Base-by-base conservation (phyloP, 2,888 invertebrate genomes). In the Philonicus albiceps region DNA sequence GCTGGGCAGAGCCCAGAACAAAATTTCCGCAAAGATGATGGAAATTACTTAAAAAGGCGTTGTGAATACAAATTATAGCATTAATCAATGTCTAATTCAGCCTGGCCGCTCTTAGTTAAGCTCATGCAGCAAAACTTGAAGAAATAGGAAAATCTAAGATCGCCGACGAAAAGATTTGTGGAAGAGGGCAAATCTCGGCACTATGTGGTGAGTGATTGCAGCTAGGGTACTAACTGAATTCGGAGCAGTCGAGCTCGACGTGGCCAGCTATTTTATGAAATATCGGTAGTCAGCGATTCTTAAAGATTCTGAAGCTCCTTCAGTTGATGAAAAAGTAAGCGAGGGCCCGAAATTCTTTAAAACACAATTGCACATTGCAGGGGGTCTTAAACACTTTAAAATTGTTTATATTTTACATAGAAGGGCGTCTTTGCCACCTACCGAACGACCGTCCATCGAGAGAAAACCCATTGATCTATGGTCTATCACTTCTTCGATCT, bases 61-160 rank as follows among this genome's bases (percentile, higher is more conserved):
- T 34, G 76, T 86, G 85, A 86, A 86, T 86, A 86, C 85, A 86
- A 86, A 86, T 86, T 76, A 86, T 86, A 30, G 75, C 85, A 86
- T 86, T 86, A 86, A 86, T 86, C 85, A 86, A 86, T 86, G 85
- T 86, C 85, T 76, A 86, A 86, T 86, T 86, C 85, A 86, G 75
- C 34, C 75, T 75, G 34, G 53, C 34, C 53, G 64, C 64, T 37
- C 81, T 64, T 64, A 83, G 81, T 83, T 83, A 83, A 30, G 64
- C 81, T 34, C 81, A 19, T 83, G 22, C 55, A 83, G 13, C 55
- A 22, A 13, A 64, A 27, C 64, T 64, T 64, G 3, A 27, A n/a
- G 30, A 8, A 80, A 64, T 19, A n/a, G 22, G 49, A 13, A 16
- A 64, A 34, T 37, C 27, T 64, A 83, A n/a, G n/a, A n/a, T n/a